Base-by-base conservation (phyloP, 1,140 invertebrate species). In the Lepidurus apus region DNA sequence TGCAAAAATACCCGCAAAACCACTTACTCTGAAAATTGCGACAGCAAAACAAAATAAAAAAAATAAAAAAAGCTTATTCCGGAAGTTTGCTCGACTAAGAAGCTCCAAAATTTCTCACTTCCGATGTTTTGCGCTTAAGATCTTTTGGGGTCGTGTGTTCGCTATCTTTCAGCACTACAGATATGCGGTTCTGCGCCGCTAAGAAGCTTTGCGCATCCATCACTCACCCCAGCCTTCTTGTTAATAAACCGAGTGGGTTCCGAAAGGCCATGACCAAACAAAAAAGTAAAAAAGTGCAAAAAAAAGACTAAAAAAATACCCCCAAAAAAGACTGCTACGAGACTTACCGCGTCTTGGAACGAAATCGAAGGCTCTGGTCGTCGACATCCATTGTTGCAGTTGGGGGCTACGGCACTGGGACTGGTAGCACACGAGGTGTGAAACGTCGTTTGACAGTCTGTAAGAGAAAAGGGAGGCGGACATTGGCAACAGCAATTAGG, bases 401-500 rank as follows among this genome's bases (percentile, higher is more conserved):
- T 77, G 45, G 42, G 42, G 42, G 43, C 75, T 77, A 47, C 42
- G 47, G 43, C 43, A 47, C 24, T 42, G 82, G 88, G 87, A 81
- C 87, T 86, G 82, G 84, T 83, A 82, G 85, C 85, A 84, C 77
- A 87, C 85, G 79, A 86, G 83, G 86, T 89, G 86, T 91, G 90
- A 87, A 90, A 90, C 84, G 89, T 90, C 82, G 88, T 87, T 84
- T 89, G 88, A 84, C 90, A 90, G 84, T 90, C 90, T 90, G 87
- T 81, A 81, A 81, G 75, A 87, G 87, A 86, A 88, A 89, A 82
- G 87, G 83, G 85, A 86, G 87, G 85, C 86, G 79, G 73, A 73
- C 78, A 80, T 73, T 78, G 79, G 75, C 78, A 80, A 78, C 77
- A 80, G 75, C 80, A 76, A 75, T 79, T 80, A 78, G 26, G 77